Conservation (phyloP, 1,140 invertebrate genomes). For the Lasioglossum baleicum region DNA sequence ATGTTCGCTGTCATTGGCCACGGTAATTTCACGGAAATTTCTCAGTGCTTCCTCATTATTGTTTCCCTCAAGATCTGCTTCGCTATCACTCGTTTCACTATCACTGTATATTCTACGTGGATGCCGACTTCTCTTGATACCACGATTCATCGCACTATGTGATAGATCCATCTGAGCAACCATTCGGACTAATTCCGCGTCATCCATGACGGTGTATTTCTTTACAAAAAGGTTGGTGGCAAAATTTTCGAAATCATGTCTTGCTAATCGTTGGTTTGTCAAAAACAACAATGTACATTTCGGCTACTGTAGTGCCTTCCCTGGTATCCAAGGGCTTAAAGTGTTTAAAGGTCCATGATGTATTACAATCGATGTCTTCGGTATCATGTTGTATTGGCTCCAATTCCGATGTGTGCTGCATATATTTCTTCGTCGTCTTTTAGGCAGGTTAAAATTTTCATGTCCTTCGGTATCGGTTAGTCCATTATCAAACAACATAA, state of each 20-base stretch:
- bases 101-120: constrained; percentile 4
- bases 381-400: too few relatives aligned
- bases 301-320: too few relatives aligned
- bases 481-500: too few relatives aligned
- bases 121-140: constrained; percentile 7
- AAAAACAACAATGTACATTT: constrained; percentile 14
- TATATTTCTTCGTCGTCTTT: too few relatives aligned
- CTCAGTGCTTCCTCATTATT: constrained; percentile 5
- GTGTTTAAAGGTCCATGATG: too few relatives aligned
- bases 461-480: too few relatives aligned
- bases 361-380: too few relatives aligned
- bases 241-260: too few relatives aligned
- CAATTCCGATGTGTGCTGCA: too few relatives aligned
- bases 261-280: too few relatives aligned
- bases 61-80: not conserved
- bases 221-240: constrained; percentile 6
- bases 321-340: too few relatives aligned
- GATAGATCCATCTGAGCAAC: constrained; percentile 6
- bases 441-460: too few relatives aligned
- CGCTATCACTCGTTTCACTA: not conserved
- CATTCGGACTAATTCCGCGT: constrained; percentile 23
- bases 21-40: constrained; percentile 17
- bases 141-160: constrained; percentile 13
- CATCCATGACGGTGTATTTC: constrained; percentile 25
- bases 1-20: constrained; percentile 11